phyloP scores from a whole-genome alignment of 2,113 vertebrate genomes.

The Stigmatopora nigra region DNA sequence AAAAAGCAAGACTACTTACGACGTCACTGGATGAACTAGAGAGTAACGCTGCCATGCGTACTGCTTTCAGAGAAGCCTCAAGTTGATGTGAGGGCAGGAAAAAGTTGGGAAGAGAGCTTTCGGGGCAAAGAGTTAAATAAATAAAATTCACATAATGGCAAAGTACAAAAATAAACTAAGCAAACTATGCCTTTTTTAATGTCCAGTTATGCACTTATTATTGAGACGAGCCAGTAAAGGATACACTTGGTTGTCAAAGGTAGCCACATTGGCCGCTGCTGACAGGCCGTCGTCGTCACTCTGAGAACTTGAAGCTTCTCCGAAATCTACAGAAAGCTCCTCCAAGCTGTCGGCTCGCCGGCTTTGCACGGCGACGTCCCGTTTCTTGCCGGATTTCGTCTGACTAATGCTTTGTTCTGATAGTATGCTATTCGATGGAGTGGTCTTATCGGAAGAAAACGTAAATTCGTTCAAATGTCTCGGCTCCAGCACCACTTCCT shows the following conservation, averaged over 20 bases:
- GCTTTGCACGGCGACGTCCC: slow-evolving; percentile 4
- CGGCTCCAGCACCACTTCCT: slow-evolving; percentile 82
- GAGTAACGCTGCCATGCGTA: slow-evolving; percentile 70
- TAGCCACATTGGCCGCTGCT: background rate
- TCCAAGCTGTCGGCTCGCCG: slow-evolving; percentile 18
- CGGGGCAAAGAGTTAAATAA: slow-evolving; percentile 59
- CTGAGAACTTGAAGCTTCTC: slow-evolving; percentile 24
- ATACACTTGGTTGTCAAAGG: slow-evolving; percentile 68
- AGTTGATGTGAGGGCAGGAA: slow-evolving; percentile 83
- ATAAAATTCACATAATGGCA: background rate
- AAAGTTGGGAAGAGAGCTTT: slow-evolving; percentile 88
- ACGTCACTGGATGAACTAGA: slow-evolving; percentile 37
- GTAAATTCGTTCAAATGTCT: slow-evolving; percentile 84
- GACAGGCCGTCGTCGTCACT: slow-evolving; percentile 9
- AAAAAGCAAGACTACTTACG: slow-evolving; percentile 65
- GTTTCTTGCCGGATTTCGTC: background rate
- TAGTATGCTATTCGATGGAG: slow-evolving; percentile 86
- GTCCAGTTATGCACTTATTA: too few relatives aligned
- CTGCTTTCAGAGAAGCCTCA: slow-evolving; percentile 82
- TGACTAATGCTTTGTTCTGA: slow-evolving; percentile 62
- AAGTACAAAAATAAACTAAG: background rate
- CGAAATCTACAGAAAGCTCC: slow-evolving; percentile 20
- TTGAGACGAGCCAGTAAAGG: slow-evolving; percentile 59
- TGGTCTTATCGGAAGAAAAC: slow-evolving; percentile 80
- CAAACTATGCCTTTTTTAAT: too few relatives aligned